A percentile compares a stretch with the other conserved stretches of the same genome.
Conservation (phyloP, 2,888 invertebrate genomes). For the Punctoribates punctum region DNA sequence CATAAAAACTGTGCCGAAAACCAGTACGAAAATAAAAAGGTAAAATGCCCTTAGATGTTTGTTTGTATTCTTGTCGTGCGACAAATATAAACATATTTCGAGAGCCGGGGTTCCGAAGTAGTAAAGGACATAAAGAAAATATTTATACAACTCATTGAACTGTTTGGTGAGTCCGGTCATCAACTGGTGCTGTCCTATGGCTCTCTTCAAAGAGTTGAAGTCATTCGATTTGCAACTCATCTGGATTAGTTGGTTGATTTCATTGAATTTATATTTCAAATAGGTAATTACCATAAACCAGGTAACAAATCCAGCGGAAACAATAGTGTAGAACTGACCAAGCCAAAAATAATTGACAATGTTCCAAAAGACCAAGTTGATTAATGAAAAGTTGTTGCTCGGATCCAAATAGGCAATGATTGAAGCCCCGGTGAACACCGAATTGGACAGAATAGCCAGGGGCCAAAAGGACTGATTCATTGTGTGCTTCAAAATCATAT, state of each 20-base stretch:
- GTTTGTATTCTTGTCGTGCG: background rate
- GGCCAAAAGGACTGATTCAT: background rate
- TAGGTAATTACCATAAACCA: background rate
- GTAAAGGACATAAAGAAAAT: background rate
- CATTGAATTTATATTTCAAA: background rate
- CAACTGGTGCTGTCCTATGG: background rate
- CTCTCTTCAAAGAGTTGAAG: background rate
- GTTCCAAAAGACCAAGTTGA: too few species aligned
- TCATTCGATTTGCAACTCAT: background rate
- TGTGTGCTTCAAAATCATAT: background rate
- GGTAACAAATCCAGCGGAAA: background rate
- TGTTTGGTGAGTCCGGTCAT: background rate
- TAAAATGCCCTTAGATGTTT: background rate
- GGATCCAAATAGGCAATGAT: background rate
- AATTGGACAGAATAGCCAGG: background rate
- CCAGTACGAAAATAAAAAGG: background rate
- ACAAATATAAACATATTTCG: background rate
- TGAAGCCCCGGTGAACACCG: background rate
- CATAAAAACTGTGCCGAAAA: background rate
- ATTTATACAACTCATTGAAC: background rate
- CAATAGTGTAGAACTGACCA: background rate
- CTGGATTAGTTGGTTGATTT: background rate
- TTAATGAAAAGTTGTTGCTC: background rate
- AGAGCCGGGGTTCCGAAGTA: background rate
- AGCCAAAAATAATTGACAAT: too few species aligned